These are phyloP conservation scores for Amiota mariae DNA, from an alignment of 2,888 invertebrate species.

Conservation along the genomic window DNA sequence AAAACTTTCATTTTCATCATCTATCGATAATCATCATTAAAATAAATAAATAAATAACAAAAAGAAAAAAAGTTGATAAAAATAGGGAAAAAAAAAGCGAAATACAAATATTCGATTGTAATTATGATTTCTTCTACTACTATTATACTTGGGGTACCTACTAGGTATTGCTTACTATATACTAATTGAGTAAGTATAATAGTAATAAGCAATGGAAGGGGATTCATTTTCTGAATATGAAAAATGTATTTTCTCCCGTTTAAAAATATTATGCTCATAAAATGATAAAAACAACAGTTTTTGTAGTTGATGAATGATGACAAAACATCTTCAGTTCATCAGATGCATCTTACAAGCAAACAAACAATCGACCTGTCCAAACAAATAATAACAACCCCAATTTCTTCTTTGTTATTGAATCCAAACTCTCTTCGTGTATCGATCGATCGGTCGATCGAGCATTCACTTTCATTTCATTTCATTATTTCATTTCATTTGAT, in stretches of 20 bases:
- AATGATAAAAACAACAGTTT: no score
- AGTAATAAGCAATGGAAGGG: no score
- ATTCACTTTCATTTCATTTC: no score
- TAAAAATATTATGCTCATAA: neutral
- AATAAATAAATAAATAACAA: neutral
- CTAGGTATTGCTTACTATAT: neutral
- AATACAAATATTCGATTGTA: neutral
- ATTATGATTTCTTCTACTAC: neutral
- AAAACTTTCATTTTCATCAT: conserved; percentile 21
- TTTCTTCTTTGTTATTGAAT: no score
- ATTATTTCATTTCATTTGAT: no score
- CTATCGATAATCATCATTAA: neutral
- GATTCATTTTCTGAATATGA: no score
- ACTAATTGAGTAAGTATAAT: no score
- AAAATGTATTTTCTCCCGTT: neutral
- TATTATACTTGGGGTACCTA: neutral
- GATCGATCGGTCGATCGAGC: no score
- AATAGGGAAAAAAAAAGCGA: neutral
- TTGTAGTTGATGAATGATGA: neutral
- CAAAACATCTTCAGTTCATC: neutral
- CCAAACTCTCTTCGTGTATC: no score
- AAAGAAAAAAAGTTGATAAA: neutral
- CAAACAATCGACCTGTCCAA: no score
- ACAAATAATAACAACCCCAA: no score
- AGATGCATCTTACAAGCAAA: neutral